phyloP scores from a whole-genome alignment of 2,113 vertebrate species.

The Syngnathus typhle region DNA sequence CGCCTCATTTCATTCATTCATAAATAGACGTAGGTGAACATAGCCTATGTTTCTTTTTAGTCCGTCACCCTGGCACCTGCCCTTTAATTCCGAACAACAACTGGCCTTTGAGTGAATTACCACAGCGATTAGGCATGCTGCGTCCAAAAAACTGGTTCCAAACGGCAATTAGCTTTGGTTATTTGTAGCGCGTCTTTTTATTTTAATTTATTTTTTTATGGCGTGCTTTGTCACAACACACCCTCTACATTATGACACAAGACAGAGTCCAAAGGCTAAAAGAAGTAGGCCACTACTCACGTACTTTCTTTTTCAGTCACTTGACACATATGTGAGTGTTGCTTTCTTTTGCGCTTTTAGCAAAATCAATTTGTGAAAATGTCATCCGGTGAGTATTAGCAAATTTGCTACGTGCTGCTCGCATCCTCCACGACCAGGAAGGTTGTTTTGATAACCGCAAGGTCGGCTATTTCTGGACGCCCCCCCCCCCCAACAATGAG shows the following conservation, averaged over 20 bases:
- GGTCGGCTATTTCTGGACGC: conserved; percentile 65
- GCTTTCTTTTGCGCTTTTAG: conserved; percentile 15
- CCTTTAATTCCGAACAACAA: conserved; percentile 42
- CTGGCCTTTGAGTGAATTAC: conserved; percentile 17
- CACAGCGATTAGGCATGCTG: neutral
- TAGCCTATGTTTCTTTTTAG: conserved; percentile 19
- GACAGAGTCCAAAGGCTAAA: conserved; percentile 28
- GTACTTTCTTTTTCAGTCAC: neutral
- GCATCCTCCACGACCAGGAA: neutral
- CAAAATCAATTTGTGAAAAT: too few species aligned
- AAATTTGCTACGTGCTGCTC: neutral
- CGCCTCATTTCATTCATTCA: conserved; percentile 61
- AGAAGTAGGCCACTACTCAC: conserved; percentile 1
- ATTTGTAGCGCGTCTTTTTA: conserved; percentile 3
- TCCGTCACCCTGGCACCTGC: conserved; percentile 46
- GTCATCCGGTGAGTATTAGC: too few species aligned
- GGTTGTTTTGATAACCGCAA: conserved; percentile 66
- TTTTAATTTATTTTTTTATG: conserved; percentile 20
- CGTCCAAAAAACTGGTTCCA: conserved; percentile 8
- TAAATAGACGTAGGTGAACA: conserved; percentile 56
- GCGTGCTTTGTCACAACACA: conserved; percentile 24
- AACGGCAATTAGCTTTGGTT: conserved; percentile 12
- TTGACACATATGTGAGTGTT: conserved; percentile 22
- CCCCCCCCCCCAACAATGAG: conserved; percentile 29
- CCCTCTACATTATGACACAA: conserved; percentile 14